Base-by-base conservation (phyloP, 2,888 invertebrate species). In the Troides aeacus region DNA sequence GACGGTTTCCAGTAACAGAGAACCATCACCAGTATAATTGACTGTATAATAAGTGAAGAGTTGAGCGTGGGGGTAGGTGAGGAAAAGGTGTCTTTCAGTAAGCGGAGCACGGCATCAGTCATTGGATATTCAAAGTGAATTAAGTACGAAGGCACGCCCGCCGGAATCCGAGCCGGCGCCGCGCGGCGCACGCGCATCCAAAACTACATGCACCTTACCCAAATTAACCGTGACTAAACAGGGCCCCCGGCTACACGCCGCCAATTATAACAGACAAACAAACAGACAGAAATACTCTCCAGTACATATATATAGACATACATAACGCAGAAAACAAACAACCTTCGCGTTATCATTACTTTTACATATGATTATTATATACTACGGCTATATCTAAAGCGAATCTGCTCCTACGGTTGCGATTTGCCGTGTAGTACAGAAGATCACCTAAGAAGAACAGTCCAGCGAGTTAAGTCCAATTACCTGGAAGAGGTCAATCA, bases 141-240 rank as follows among this genome's bases (percentile, higher is more conserved):
- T 83, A 83, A 80, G 75, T 80, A 78, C 72, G 73, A 80, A 80
- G 74, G 66, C 66, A 66, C 66, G 69, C 57, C 69, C 65, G 62
- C 62, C 58, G 69, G 58, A 68, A 68, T 68, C 39, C 23, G 62
- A 58, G 59, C 23, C 66, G 62, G 62, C 62, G 65, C 57, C 30
- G 30, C 30, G 30, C 69, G 57, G n/a, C 56, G 64, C 50, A 65
- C 64, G 18, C 65, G 66, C 66, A 59, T 46, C 62, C 30, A 61
- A 61, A 69, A 21, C 62, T 50, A 57, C 53, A 75, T 74, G 72
- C 74, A 76, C 78, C 76, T 80, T 78, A 75, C 78, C 78, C 74
- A 83, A 86, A 82, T 85, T 84, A 85, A 83, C 81, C 75, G 80
- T 88, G 87, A 87, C 83, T 87, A 84, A 87, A 46, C 62, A 63